Percentiles rank a stretch among this genome's conserved stretches.
Evolutionary conservation across 2,113 vertebrate genomes (phyloP).

Genomic region (Ranitomeya variabilis): DNA sequence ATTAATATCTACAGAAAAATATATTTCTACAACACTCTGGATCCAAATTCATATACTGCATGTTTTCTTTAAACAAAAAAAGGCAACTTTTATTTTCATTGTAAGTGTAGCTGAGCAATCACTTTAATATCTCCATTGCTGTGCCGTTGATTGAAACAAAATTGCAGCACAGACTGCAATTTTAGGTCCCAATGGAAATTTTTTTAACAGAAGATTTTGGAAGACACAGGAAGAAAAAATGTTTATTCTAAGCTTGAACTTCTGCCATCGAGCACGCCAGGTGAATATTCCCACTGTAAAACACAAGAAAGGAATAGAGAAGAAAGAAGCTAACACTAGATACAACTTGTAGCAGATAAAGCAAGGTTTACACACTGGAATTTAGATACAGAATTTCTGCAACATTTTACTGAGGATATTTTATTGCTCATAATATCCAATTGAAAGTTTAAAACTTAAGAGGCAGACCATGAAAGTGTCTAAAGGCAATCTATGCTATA

Average conservation of each 20-base stretch:
- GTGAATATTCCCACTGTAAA: conserved; percentile 22
- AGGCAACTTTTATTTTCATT: conserved; percentile 36
- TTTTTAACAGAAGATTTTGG: conserved; percentile 35
- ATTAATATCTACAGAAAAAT: neutral
- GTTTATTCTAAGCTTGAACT: conserved; percentile 29
- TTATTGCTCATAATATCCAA: too few relatives aligned
- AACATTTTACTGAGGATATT: too few relatives aligned
- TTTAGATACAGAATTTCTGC: neutral
- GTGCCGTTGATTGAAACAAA: conserved; percentile 48
- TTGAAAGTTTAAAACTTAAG: neutral
- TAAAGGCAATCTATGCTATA: neutral
- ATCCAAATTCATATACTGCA: neutral
- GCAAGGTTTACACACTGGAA: neutral
- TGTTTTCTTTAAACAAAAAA: conserved; percentile 13
- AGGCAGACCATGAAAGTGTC: neutral
- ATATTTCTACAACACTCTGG: neutral
- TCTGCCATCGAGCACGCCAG: conserved; percentile 20
- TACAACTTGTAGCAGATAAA: neutral
- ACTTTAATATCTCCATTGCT: conserved; percentile 43
- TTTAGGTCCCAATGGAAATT: conserved; percentile 48
- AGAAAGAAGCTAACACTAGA: neutral
- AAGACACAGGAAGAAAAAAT: conserved; percentile 26
- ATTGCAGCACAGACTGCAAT: conserved; percentile 43
- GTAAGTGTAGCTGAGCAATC: conserved; percentile 42
- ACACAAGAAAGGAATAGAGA: conserved; percentile 10